These are phyloP conservation scores for Takifugu flavidus DNA, from an alignment of 2,113 vertebrate species.

Conservation along the genomic window DNA sequence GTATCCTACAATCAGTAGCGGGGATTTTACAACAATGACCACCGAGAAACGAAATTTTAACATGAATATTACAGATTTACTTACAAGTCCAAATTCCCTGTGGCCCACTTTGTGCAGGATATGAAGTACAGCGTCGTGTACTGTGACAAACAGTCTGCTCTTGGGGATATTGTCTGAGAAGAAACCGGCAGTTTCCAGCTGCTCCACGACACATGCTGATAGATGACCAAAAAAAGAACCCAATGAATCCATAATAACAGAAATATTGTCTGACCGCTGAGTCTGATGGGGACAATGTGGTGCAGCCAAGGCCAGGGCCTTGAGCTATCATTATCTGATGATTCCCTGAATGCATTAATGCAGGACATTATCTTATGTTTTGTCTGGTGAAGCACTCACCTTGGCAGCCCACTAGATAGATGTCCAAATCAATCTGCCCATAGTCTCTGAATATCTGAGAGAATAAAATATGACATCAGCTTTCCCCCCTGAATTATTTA, in stretches of 20 bases:
- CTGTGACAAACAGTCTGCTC: conserved; percentile 78
- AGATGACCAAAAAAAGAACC: conserved; percentile 6
- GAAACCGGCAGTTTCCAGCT: conserved; percentile 84
- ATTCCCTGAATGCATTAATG: neutral
- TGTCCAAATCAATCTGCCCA: conserved; percentile 79
- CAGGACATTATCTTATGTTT: conserved; percentile 26
- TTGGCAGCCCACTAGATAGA: conserved; percentile 76
- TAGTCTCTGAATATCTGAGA: conserved; percentile 86
- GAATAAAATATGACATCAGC: conserved; percentile 1
- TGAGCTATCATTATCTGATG: neutral
- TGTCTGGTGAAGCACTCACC: conserved; percentile 58
- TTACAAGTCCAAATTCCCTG: conserved; percentile 34
- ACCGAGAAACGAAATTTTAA: neutral
- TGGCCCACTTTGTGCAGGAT: conserved; percentile 21
- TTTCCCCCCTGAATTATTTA: neutral
- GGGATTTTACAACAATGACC: neutral
- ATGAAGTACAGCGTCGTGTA: conserved; percentile 82
- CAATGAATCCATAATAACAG: conserved; percentile 1
- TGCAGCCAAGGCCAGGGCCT: conserved; percentile 21
- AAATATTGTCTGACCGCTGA: conserved; percentile 30
- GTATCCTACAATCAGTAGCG: conserved; percentile 37
- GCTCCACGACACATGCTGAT: conserved; percentile 78
- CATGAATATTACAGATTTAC: conserved; percentile 13
- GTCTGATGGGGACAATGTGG: neutral
- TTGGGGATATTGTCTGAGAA: conserved; percentile 83